Evolutionary conservation across 2,113 vertebrate species (phyloP).

Genomic region (Alces alces): DNA sequence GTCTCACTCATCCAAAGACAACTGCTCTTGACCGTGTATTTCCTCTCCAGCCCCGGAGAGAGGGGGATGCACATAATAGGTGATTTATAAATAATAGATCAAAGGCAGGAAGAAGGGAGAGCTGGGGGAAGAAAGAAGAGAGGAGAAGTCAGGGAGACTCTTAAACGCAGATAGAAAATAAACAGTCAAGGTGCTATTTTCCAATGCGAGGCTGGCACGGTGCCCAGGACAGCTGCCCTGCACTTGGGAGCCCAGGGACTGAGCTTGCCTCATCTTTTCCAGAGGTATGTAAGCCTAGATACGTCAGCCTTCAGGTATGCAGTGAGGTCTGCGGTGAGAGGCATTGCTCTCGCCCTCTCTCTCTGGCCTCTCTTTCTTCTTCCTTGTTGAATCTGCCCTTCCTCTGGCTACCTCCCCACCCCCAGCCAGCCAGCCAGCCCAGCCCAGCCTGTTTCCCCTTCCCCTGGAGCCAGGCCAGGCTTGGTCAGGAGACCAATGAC

Average conservation of each 20-base stretch:
- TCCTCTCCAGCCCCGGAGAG: background rate
- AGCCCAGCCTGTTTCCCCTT: background rate
- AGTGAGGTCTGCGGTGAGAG: constrained; percentile 5
- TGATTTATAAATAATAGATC: background rate
- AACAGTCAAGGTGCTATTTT: constrained; percentile 40
- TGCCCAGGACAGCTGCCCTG: background rate
- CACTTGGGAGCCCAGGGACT: constrained; percentile 7
- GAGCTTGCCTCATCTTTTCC: constrained; percentile 66
- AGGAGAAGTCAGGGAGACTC: background rate
- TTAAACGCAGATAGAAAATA: background rate
- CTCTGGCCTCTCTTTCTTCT: background rate
- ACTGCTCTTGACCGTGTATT: background rate
- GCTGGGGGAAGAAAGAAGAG: background rate
- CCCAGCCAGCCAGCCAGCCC: background rate
- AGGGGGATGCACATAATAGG: background rate
- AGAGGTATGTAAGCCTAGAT: constrained; percentile 60
- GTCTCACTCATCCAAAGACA: background rate
- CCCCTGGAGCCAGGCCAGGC: background rate
- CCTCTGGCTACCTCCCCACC: background rate
- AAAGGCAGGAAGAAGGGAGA: background rate
- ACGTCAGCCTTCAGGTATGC: constrained; percentile 71
- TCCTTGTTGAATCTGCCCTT: background rate
- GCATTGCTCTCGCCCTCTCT: background rate
- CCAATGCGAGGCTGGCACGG: background rate
- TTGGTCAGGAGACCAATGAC: background rate